A percentile compares a stretch with the other conserved stretches of the same genome.
Conservation (phyloP, 2,888 invertebrate genomes). For the Torymus texanus region DNA sequence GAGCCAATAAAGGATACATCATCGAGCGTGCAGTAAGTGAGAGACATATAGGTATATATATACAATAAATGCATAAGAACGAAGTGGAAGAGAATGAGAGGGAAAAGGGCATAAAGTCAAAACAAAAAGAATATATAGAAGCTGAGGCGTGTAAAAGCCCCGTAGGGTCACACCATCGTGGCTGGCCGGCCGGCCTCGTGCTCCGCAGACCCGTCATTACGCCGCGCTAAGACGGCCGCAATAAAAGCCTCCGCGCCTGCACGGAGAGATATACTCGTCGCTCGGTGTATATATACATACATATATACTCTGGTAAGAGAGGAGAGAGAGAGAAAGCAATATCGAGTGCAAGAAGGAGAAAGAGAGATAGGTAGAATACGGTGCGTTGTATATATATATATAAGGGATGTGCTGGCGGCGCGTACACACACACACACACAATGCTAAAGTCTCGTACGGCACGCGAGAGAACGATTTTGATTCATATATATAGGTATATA, state of each 20-base stretch:
- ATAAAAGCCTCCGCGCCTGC: conserved; percentile 4
- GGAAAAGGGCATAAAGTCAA: neutral
- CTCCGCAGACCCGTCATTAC: conserved; percentile 62
- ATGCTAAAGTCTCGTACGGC: neutral
- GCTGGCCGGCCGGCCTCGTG: conserved; percentile 54
- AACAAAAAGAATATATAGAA: neutral
- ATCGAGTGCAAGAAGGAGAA: too few species aligned
- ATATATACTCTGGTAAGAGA: too few species aligned
- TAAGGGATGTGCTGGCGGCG: conserved; percentile 29
- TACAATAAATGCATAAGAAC: neutral
- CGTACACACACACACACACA: too few species aligned
- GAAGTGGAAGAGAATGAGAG: neutral
- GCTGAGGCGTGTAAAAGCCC: conserved; percentile 52
- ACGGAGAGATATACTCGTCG: too few species aligned
- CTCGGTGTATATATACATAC: too few species aligned
- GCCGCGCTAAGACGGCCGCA: neutral
- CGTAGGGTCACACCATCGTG: conserved; percentile 61
- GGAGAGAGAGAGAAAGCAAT: too few species aligned
- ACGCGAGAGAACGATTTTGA: conserved; percentile 39
- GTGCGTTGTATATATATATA: too few species aligned
- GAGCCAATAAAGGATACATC: too few species aligned
- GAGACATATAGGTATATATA: neutral
- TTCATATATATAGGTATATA: neutral
- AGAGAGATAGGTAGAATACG: too few species aligned
- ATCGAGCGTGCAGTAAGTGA: neutral